Conservation (phyloP, 2,113 vertebrate genomes). For the Barbus barbus region DNA sequence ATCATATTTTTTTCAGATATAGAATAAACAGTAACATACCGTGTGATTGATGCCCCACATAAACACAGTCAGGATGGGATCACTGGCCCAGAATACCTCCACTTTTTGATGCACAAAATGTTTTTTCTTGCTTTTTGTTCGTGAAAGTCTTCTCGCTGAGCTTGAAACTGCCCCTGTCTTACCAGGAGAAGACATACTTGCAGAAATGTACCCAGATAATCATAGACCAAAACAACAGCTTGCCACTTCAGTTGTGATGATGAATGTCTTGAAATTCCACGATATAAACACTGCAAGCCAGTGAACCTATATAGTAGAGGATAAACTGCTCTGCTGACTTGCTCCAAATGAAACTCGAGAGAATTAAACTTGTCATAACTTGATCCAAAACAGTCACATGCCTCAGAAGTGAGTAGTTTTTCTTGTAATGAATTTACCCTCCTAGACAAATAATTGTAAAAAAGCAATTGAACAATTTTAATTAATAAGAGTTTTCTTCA, state of each 20-base stretch:
- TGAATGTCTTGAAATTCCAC: not conserved
- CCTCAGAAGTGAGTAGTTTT: not conserved
- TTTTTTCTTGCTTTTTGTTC: constrained; percentile 90
- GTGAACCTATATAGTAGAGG: not conserved
- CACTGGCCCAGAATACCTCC: constrained; percentile 85
- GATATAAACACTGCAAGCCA: not conserved
- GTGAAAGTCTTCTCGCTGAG: constrained; percentile 64
- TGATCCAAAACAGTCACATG: constrained; percentile 21
- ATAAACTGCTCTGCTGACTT: not conserved
- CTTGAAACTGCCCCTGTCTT: constrained; percentile 59
- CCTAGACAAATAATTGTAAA: not conserved
- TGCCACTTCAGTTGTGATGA: not conserved
- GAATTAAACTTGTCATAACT: not conserved
- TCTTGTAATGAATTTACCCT: not conserved
- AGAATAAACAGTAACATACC: constrained; percentile 70
- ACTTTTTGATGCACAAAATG: constrained; percentile 93
- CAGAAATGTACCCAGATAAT: not conserved
- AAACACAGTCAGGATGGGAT: constrained; percentile 86
- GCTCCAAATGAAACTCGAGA: not conserved
- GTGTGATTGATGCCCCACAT: constrained; percentile 93
- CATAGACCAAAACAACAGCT: not conserved
- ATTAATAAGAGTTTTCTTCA: not conserved
- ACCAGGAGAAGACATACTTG: constrained; percentile 73
- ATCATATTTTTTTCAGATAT: not conserved
- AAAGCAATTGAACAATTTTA: not conserved